phyloP scores from a whole-genome alignment of 1,140 invertebrate genomes.

The Drosophila auraria region DNA sequence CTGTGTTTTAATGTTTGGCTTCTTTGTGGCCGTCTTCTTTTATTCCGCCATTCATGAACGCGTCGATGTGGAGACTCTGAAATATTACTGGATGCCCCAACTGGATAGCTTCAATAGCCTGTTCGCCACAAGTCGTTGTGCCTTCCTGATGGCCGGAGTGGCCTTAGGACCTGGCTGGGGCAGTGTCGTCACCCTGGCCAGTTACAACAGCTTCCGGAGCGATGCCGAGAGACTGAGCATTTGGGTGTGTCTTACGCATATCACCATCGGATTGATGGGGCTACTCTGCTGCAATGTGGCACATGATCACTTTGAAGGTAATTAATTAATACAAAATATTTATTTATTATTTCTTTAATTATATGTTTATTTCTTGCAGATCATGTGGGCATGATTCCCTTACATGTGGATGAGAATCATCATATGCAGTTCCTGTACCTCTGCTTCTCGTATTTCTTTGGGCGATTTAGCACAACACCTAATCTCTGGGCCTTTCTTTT shows the following conservation, averaged over 20 bases:
- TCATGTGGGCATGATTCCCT: slow-evolving; percentile 70
- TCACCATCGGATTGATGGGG: slow-evolving; percentile 63
- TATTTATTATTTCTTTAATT: neutral
- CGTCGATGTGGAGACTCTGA: slow-evolving; percentile 40
- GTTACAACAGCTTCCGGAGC: slow-evolving; percentile 75
- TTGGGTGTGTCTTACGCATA: slow-evolving; percentile 71
- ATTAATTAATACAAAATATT: neutral
- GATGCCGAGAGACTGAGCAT: slow-evolving; percentile 68
- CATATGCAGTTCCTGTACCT: slow-evolving; percentile 77
- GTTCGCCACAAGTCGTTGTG: slow-evolving; percentile 33
- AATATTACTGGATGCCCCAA: slow-evolving; percentile 54
- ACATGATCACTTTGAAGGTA: slow-evolving; percentile 77
- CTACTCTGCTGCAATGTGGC: slow-evolving; percentile 71
- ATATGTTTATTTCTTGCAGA: slow-evolving; percentile 37
- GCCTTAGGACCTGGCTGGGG: slow-evolving; percentile 78
- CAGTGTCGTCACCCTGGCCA: slow-evolving; percentile 73
- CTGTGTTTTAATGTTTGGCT: slow-evolving; percentile 68
- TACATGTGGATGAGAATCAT: slow-evolving; percentile 70
- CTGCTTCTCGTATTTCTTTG: slow-evolving; percentile 71
- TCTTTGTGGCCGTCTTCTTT: slow-evolving; percentile 67
- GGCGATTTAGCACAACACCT: slow-evolving; percentile 67
- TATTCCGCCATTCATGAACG: slow-evolving; percentile 57
- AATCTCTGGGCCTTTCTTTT: slow-evolving; percentile 79
- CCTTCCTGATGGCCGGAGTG: slow-evolving; percentile 68
- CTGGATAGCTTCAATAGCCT: slow-evolving; percentile 38